Evolutionary conservation across 2,113 vertebrate genomes (phyloP), one percentile per base, ranked within the genome.

Genomic region (Limnothrissa miodon): DNA sequence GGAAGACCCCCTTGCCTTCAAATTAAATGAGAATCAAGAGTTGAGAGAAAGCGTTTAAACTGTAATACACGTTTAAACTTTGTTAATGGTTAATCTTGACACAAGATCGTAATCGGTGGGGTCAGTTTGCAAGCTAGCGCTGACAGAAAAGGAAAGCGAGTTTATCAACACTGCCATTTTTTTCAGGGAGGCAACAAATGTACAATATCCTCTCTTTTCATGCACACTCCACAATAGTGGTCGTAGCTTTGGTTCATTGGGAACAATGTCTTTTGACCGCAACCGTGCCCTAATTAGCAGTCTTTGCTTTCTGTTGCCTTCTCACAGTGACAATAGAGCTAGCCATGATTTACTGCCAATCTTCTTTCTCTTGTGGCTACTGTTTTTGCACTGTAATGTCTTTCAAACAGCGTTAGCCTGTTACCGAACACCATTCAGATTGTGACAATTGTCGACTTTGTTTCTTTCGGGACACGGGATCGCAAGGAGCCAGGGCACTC

Each of bases 341-440:
- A 94, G 94, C 93, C 94, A 92, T 93, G 92, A 93, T 93, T 93
- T 91, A 95, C 94, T 95, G 94, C 94, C 94, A 94, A 81, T 91
- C 88, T 90, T 82, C 90, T 90, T 90, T 86, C 91, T 88, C 88
- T 87, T 84, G 91, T 91, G 93, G 93, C 93, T 93, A 91, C 93
- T 92, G 86, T 93, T 92, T 74, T 93, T 95, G 93, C 93, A 94
- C 94, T 93, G 92, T 89, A 89, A 66, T 88, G 90, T 93, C 87
- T 74, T 74, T 74, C 66, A 74, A 33, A 33, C 29, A 33, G 66
- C 66, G 33, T 74, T 74, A 39, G 89, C 87, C 88, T 81, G 86
- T 92, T 80, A 70, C 87, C 87, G 86, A 87, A 81, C 80, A 56
- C 56, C 53, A 45, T 87, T 83, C 84, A 51, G 74, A 56, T 59